Percentiles rank a stretch among this genome's conserved stretches.
phyloP scores from a whole-genome alignment of 2,888 invertebrate genomes.

The Hydrotaea cyrtoneurina region DNA sequence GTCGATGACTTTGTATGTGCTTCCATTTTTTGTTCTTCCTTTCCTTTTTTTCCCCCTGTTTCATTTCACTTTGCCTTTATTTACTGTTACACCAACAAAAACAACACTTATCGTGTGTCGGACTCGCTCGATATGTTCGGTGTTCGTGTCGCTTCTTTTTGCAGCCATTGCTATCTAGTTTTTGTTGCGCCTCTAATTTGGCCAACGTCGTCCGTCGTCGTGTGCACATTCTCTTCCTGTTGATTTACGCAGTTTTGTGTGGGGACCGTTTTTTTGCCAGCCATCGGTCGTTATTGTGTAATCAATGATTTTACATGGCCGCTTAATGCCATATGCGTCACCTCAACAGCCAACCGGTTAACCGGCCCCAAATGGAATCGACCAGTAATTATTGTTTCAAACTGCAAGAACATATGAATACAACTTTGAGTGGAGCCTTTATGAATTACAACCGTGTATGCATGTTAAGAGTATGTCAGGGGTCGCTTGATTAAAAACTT shows the following conservation, averaged over 20 bases:
- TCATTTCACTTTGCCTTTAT: slow-evolving; percentile 56
- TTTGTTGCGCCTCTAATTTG: slow-evolving; percentile 31
- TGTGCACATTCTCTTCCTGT: slow-evolving; percentile 20
- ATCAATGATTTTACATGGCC: slow-evolving; percentile 64
- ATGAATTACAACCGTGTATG: too few relatives aligned
- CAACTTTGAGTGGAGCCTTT: too few relatives aligned
- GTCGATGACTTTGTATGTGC: slow-evolving; percentile 52
- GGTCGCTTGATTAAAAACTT: too few relatives aligned
- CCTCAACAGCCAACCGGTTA: slow-evolving; percentile 16
- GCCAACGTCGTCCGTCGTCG: background rate
- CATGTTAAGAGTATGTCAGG: too few relatives aligned
- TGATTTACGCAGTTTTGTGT: slow-evolving; percentile 45
- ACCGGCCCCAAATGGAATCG: background rate
- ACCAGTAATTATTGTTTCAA: slow-evolving; percentile 45
- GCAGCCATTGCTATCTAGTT: slow-evolving; percentile 37
- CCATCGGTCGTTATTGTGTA: slow-evolving; percentile 41
- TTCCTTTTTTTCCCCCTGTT: too few relatives aligned
- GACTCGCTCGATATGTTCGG: slow-evolving; percentile 41
- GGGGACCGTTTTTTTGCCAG: slow-evolving; percentile 11
- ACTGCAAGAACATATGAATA: slow-evolving; percentile 4
- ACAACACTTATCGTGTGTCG: slow-evolving; percentile 58
- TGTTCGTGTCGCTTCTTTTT: slow-evolving; percentile 29
- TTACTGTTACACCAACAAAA: slow-evolving; percentile 59
- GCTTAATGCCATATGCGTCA: slow-evolving; percentile 55
- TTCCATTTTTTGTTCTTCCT: background rate